Conservation (phyloP, 53 echinoderm and acorn worm genomes). For the Temnopleurus reevesii region DNA sequence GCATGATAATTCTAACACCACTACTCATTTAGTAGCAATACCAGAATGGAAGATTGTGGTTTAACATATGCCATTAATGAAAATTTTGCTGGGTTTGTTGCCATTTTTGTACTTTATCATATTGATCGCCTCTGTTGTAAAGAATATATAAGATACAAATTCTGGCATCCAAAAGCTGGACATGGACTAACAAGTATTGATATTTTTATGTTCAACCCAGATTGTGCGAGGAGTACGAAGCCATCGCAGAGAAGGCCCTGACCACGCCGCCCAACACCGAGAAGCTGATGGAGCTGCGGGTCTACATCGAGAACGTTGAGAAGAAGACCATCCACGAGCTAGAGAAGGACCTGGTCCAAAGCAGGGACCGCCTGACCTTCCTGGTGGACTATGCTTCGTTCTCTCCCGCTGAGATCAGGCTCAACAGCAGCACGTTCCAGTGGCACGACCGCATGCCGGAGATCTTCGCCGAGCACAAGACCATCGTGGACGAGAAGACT, state of each 20-base stretch:
- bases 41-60: no score
- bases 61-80: no score
- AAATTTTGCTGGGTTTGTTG: no score
- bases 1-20: no score
- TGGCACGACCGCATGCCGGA: conserved; percentile 99
- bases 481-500: conserved; percentile 90
- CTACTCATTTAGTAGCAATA: no score
- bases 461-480: conserved; percentile 89
- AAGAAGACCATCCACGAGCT: conserved; percentile 86
- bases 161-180: no score
- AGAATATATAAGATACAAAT: no score
- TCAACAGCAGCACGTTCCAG: conserved; percentile 98
- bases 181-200: no score
- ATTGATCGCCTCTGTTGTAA: no score
- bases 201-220: no score
- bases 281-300: conserved; percentile 89
- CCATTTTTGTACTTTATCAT: no score
- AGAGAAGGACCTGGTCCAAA: conserved; percentile 89
- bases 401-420: conserved; percentile 99
- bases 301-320: conserved; percentile 85
- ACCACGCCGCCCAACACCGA: conserved; percentile 98
- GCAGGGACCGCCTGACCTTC: conserved; percentile 91
- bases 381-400: conserved; percentile 95
- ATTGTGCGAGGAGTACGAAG: conserved; percentile 91
- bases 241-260: conserved; percentile 95